Evolutionary conservation across 2,888 invertebrate species (phyloP).

Genomic region (Schizaphis graminum): DNA sequence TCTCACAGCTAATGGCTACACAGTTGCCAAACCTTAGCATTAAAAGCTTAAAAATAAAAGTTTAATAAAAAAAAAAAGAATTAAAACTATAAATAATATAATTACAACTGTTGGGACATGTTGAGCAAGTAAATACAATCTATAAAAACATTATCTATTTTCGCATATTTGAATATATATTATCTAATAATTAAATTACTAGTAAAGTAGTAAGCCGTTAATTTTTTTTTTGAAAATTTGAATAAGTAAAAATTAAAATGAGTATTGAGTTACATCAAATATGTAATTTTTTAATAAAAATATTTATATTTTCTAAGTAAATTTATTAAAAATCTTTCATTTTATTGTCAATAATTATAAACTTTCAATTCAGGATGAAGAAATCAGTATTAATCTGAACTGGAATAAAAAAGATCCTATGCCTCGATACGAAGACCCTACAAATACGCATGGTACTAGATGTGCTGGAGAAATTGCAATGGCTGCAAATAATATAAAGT

Average conservation of each 20-base stretch:
- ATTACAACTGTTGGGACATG: neutral
- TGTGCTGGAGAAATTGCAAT: conserved; percentile 93
- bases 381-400: conserved; percentile 89
- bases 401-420: conserved; percentile 83
- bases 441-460: conserved; percentile 88
- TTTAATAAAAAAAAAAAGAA: no score
- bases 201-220: neutral
- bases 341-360: neutral
- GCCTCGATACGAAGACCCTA: conserved; percentile 77
- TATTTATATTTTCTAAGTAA: neutral
- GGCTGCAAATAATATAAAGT: conserved; percentile 88
- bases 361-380: conserved; percentile 77
- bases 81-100: neutral
- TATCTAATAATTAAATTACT: neutral
- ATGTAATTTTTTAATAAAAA: neutral
- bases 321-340: neutral
- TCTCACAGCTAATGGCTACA: no score
- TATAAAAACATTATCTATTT: neutral
- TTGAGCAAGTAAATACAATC: no score
- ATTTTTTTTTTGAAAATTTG: neutral
- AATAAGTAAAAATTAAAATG: neutral
- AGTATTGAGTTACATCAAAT: neutral
- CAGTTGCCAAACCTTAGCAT: no score
- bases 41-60: no score
- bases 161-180: neutral